phyloP scores from a whole-genome alignment of 2,888 invertebrate species.

The Agonum fuliginosum region DNA sequence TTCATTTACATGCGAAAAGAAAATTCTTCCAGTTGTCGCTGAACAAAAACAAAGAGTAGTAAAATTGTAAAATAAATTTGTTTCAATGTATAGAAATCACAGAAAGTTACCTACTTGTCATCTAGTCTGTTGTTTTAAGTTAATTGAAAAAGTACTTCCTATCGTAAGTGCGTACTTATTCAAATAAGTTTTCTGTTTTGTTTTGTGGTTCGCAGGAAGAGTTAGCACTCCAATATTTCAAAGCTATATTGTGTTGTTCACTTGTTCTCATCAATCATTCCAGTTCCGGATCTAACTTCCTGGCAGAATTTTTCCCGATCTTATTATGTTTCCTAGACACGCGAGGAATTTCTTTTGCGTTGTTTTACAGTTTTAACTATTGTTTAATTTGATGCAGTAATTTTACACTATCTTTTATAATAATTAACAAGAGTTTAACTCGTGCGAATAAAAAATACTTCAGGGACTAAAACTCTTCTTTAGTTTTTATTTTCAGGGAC shows the following conservation, averaged over 20 bases:
- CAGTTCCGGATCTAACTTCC: conserved; percentile 10
- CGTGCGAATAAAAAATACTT: too few relatives aligned
- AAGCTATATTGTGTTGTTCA: background rate
- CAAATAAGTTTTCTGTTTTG: conserved; percentile 21
- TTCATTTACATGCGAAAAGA: background rate
- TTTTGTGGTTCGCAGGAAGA: background rate
- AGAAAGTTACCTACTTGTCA: conserved; percentile 2
- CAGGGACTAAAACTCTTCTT: too few relatives aligned
- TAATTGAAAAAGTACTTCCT: background rate
- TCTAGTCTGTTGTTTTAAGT: background rate
- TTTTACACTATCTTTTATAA: background rate
- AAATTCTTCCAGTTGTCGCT: too few relatives aligned
- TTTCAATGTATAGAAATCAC: background rate
- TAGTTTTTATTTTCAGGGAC: too few relatives aligned
- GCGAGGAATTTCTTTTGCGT: background rate
- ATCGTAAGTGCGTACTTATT: background rate
- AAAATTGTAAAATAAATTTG: too few relatives aligned
- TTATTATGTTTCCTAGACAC: conserved; percentile 15
- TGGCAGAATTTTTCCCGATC: background rate
- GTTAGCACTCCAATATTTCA: conserved; percentile 29
- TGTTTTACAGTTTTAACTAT: conserved; percentile 2
- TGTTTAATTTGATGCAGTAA: background rate
- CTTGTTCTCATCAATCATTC: conserved; percentile 18
- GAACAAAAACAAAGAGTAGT: too few relatives aligned
- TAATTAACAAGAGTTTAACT: too few relatives aligned